Percentiles rank a stretch among this genome's conserved stretches.
Conservation (phyloP, 1,140 invertebrate genomes). For the Drosophila bocki region DNA sequence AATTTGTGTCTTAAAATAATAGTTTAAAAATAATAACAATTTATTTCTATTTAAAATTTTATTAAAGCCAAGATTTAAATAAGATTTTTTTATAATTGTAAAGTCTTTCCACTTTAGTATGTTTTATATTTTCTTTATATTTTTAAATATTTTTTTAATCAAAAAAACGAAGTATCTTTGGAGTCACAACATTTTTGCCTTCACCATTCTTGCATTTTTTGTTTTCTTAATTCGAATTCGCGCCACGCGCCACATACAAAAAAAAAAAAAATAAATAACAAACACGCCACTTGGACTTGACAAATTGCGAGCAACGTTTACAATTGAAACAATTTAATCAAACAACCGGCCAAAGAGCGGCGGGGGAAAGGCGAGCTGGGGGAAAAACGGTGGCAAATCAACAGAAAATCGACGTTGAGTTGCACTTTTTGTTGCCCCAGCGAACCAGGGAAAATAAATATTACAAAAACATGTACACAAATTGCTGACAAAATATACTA, state of each 20-base stretch:
- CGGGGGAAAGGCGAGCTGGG: conserved; percentile 8
- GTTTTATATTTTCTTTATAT: neutral
- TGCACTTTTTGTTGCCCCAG: conserved; percentile 34
- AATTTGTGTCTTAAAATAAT: too few species aligned
- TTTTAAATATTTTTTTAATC: neutral
- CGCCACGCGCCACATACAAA: conserved; percentile 56
- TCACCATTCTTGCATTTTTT: conserved; percentile 33
- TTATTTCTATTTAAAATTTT: neutral
- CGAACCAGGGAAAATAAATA: conserved; percentile 27
- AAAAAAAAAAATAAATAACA: conserved; percentile 27
- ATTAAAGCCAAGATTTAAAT: neutral
- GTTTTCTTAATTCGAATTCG: conserved; percentile 45
- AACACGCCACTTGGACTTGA: conserved; percentile 74
- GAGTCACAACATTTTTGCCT: neutral
- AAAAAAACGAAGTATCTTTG: neutral
- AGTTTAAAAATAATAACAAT: too few species aligned
- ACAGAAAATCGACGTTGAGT: conserved; percentile 38
- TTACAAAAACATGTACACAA: neutral
- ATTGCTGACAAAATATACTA: conserved; percentile 14
- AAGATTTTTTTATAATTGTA: too few species aligned
- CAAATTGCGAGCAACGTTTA: conserved; percentile 75
- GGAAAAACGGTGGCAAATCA: conserved; percentile 34
- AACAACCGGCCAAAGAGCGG: conserved; percentile 32
- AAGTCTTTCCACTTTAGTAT: neutral
- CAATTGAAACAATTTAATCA: conserved; percentile 82